Evolutionary conservation across 2,113 vertebrate species (phyloP), one percentile per base, ranked within the genome.

Genomic region (Xenotilapia caudafasciata): DNA sequence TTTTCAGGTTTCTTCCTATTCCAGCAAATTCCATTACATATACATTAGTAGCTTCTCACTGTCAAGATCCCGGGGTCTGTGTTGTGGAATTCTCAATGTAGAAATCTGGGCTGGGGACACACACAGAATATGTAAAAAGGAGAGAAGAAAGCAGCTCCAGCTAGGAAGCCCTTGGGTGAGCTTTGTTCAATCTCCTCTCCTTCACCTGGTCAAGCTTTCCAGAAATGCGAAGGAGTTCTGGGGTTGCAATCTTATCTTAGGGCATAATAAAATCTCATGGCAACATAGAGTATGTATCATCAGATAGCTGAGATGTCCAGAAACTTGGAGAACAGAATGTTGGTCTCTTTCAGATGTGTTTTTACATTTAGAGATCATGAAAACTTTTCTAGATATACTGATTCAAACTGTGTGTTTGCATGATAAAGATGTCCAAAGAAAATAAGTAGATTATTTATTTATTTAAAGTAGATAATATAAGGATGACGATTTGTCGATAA

Each of bases 181-280:
- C 85, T 90, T 88, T 89, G 85, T 90, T 93, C 90, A 90, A 65
- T 91, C 83, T 89, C 90, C 86, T 65, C 40, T 83, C 31, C 31
- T 77, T 92, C 55, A 90, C 83, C 65, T 89, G 88, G 60, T 56
- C 60, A 68, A 17, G 6, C 47, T 84, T 54, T 73, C 56, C 40
- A 58, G 79, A 79, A 90, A 87, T 79, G 56, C 1, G 1, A 17
- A 82, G 75, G 42, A 79, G 55, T 81, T 82, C 65, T 45, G 80
- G 21, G 49, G 88, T 90, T 26, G 4, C 38, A 82, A 17, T 73
- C 65, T 86, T 82, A 83, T 87, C 8, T 82, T 13, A 56, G 45
- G 42, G 88, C 80, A 79, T 91, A 89, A 92, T 86, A 85, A 89
- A 82, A 88, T 15, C 68, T 83, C 23, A 15, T 28, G 26, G 70